Conservation (phyloP, 2,113 vertebrate species). For the Bos taurus region ARS-UCD2.0 NC_037356.1:31036501-31037000, state of each 20-base stretch:
- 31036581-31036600: neutral
- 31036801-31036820: no score
- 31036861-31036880: neutral
- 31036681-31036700: no score
- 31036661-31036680: no score
- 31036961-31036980: conserved; percentile 37
- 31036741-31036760: no score
- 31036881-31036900: neutral
- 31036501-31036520: neutral
- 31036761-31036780: no score
- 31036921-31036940: neutral
- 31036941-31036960: neutral
- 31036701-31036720: no score
- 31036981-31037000: conserved; percentile 1
- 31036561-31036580: neutral
- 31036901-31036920: neutral
- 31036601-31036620: neutral
- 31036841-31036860: neutral
- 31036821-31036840: no score
- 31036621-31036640: neutral
- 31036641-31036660: neutral
- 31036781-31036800: no score
- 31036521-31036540: neutral
- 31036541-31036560: neutral
- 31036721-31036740: no score